phyloP scores from a whole-genome alignment of 2,113 vertebrate species.

The Talpa occidentalis region DNA sequence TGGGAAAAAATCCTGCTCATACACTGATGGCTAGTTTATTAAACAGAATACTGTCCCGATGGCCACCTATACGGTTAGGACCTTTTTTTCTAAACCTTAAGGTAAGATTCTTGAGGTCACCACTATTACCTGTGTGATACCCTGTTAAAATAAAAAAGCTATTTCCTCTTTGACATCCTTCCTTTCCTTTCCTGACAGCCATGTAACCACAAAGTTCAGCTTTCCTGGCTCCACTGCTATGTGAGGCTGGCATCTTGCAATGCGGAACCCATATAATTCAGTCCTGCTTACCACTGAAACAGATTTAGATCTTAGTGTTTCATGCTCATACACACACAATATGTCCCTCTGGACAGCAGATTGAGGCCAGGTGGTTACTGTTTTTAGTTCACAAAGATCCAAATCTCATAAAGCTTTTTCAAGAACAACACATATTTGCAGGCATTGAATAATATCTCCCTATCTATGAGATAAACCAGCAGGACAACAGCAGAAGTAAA shows the following conservation, averaged over 20 bases:
- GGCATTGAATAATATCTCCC: constrained; percentile 42
- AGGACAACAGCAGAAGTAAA: constrained; percentile 59
- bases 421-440: constrained; percentile 35
- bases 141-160: background rate
- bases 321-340: constrained; percentile 60
- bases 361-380: constrained; percentile 62
- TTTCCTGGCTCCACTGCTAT: background rate
- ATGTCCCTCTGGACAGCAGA: constrained; percentile 61
- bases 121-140: background rate
- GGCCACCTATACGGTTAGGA: background rate
- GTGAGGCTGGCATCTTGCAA: constrained; percentile 12
- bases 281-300: constrained; percentile 33
- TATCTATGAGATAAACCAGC: constrained; percentile 61
- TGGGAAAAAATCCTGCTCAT: background rate
- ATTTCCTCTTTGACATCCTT: background rate
- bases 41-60: background rate
- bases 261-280: constrained; percentile 5
- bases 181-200: background rate
- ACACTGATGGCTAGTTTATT: background rate
- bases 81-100: background rate
- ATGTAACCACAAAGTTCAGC: background rate
- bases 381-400: constrained; percentile 65
- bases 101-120: background rate
- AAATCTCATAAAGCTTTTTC: constrained; percentile 63
- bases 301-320: constrained; percentile 35